Evolutionary conservation across 2,113 vertebrate genomes (phyloP), one percentile per base, ranked within the genome.

Genomic region (Hystrix brachyura): DNA sequence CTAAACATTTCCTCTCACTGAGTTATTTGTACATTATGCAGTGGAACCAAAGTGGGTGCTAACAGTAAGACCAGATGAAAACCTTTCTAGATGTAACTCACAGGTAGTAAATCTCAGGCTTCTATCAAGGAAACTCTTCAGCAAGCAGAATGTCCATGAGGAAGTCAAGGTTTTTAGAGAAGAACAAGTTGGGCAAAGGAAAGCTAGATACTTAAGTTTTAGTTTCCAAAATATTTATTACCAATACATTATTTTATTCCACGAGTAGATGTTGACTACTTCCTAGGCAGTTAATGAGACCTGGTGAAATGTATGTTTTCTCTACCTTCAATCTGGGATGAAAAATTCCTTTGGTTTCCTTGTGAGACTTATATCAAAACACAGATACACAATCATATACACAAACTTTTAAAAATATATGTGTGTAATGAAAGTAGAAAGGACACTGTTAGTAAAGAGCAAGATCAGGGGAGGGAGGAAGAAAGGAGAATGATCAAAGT

Each of bases 1-100:
- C 74, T 91, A 91, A 96, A 96, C 78, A 95, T 96, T 88, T 83
- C 69, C 57, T 25, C 6, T 95, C 60, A 59, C 32, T 48, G 78
- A 93, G 59, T 87, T 90, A 92, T 62, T 96, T 88, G 78, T 74
- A 74, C 17, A 91, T 65, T 81, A 62, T 62, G 51, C 48, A n/a
- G 27, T 80, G 74, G 89, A 94, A 79, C 59, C 71, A 88, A 78
- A 93, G 57, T 92, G 85, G 15, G 38, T 67, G 86, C 15, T 48
- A 74, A 96, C 69, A 57, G 82, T 21, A 91, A 43, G 23, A 38
- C 4, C 65, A 81, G 72, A 94, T n/a, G 85, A 97, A 90, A 89
- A 14, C 51, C 72, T 83, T 97, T 80, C 71, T 81, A 64, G 43
- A 80, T 1, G 10, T 38, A 83, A 86, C 55, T 92, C 82, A 38